Conservation (phyloP, 2,888 invertebrate genomes). For the Clistopyga incitator region DNA sequence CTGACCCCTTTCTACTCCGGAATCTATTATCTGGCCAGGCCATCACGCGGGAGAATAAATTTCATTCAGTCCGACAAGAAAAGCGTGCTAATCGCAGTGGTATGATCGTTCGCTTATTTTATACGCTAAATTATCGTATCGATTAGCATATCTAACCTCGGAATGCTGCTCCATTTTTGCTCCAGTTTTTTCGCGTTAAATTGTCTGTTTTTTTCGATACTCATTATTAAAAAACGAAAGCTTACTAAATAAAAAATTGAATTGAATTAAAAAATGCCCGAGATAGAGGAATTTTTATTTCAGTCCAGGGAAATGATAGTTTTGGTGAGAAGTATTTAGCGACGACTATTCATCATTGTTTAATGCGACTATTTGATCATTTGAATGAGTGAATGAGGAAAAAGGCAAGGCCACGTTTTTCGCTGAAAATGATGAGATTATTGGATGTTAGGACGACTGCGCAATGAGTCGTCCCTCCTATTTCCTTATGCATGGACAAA, state of each 20-base stretch:
- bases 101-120: constrained; percentile 23
- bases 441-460: not conserved
- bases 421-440: not conserved
- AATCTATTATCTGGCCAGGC: constrained; percentile 7
- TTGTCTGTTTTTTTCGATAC: no score
- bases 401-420: not conserved
- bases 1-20: not conserved
- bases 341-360: not conserved
- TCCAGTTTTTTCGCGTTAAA: no score
- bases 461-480: not conserved
- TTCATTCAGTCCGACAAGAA: constrained; percentile 14
- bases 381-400: not conserved
- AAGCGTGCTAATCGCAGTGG: not conserved
- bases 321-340: no score
- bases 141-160: constrained; percentile 6
- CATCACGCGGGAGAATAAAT: constrained; percentile 32
- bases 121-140: constrained; percentile 13
- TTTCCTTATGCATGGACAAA: constrained; percentile 8
- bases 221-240: no score
- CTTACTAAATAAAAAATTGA: no score
- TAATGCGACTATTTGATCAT: not conserved
- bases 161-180: not conserved
- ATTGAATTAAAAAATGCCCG: no score
- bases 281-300: no score
- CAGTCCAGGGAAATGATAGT: no score